A percentile compares a stretch with the other conserved stretches of the same genome.
These are phyloP conservation scores for Chouioia cunea DNA, from an alignment of 2,888 invertebrate genomes.

Conservation along the genomic window DNA sequence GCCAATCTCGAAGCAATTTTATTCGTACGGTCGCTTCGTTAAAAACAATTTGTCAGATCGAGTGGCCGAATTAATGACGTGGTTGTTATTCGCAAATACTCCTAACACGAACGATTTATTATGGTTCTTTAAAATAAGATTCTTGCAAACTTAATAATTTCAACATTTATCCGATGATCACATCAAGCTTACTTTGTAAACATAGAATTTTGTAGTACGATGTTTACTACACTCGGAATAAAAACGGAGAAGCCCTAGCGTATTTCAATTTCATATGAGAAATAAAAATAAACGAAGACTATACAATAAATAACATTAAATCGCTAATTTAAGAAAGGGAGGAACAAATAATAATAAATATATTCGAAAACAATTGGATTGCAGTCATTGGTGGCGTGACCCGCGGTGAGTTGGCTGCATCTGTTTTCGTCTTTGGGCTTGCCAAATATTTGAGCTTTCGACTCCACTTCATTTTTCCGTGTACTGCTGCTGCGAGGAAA, in stretches of 20 bases:
- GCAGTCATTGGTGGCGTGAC: constrained; percentile 30
- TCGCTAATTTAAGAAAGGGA: too few relatives aligned
- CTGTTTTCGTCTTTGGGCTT: constrained; percentile 12
- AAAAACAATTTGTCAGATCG: constrained; percentile 30
- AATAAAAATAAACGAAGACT: too few relatives aligned
- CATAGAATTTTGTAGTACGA: too few relatives aligned
- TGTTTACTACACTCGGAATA: too few relatives aligned
- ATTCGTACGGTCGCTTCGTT: constrained; percentile 13
- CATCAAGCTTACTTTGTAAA: too few relatives aligned
- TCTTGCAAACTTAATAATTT: too few relatives aligned
- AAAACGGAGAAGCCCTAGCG: too few relatives aligned
- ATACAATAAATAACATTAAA: too few relatives aligned
- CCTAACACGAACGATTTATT: too few relatives aligned
- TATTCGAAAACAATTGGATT: constrained; percentile 39
- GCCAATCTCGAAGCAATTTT: constrained; percentile 40
- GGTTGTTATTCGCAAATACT: background rate
- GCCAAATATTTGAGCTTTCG: constrained; percentile 33
- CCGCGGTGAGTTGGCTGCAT: background rate
- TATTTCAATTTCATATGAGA: too few relatives aligned
- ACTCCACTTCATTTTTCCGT: constrained; percentile 26
- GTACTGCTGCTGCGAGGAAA: background rate
- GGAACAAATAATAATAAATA: background rate
- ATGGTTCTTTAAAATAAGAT: too few relatives aligned
- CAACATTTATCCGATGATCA: too few relatives aligned
- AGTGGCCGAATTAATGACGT: constrained; percentile 11